These are phyloP conservation scores for Dendrocopos noguchii DNA, from an alignment of 2,113 vertebrate genomes.

Conservation along the genomic window DNA sequence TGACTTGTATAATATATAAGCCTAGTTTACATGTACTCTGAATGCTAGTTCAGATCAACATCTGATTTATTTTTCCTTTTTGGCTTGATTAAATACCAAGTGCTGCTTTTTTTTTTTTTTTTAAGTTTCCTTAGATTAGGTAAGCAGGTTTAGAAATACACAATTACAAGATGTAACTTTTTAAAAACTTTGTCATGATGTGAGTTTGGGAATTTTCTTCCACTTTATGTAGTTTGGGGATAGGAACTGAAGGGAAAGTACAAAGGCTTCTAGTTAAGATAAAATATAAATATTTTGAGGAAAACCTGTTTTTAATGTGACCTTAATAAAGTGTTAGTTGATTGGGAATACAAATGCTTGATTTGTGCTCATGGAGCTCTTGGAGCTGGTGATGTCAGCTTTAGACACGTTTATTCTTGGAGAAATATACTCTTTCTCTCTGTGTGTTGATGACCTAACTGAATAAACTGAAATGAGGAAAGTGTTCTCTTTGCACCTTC, in stretches of 20 bases:
- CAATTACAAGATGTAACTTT: background rate
- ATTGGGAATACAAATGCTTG: background rate
- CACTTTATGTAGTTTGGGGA: background rate
- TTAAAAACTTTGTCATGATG: background rate
- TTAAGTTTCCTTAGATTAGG: background rate
- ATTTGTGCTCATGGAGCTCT: background rate
- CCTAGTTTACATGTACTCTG: too few relatives aligned
- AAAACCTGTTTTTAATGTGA: background rate
- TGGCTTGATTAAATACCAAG: background rate
- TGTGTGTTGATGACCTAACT: background rate
- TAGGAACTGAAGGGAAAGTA: background rate
- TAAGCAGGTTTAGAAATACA: background rate
- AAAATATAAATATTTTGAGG: background rate
- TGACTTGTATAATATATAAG: background rate
- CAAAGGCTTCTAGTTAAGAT: background rate
- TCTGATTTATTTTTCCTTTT: background rate
- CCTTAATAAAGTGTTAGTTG: background rate
- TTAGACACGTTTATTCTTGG: slow-evolving; percentile 14
- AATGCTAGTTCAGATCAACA: background rate
- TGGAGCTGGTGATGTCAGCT: background rate
- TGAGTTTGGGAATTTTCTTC: background rate
- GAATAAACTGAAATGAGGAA: background rate
- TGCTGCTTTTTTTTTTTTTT: background rate
- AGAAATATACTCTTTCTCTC: background rate
- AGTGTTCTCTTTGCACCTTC: background rate